Evolutionary conservation across 2,113 vertebrate species (phyloP).

Genomic region (Labeo catla): DNA sequence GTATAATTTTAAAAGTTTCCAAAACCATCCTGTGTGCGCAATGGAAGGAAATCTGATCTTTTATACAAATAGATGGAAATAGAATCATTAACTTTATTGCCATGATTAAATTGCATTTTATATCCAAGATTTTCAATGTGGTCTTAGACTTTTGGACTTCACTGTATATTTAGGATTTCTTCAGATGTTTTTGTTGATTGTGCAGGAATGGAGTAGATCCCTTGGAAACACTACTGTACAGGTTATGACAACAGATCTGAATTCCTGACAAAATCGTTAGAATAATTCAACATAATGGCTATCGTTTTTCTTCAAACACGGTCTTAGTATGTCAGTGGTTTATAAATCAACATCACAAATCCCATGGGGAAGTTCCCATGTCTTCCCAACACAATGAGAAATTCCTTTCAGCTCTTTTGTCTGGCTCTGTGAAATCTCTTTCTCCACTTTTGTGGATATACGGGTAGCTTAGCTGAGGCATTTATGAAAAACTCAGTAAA

Average conservation of each 20-base stretch:
- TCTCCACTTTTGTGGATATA: not conserved
- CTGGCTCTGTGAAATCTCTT: not conserved
- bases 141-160: not conserved
- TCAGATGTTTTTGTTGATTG: not conserved
- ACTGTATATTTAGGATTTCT: not conserved
- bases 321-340: constrained; percentile 3
- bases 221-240: not conserved
- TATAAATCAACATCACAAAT: constrained; percentile 10
- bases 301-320: constrained; percentile 1
- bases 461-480: constrained; percentile 1
- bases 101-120: not conserved
- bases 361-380: constrained; percentile 6
- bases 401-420: constrained; percentile 12
- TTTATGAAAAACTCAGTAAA: constrained; percentile 12
- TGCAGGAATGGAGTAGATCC: constrained; percentile 1
- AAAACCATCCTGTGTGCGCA: not conserved
- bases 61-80: not conserved
- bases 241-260: constrained; percentile 25
- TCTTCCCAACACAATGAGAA: constrained; percentile 13
- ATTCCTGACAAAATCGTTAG: not conserved
- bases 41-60: not conserved
- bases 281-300: not conserved
- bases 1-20: not conserved
- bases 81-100: not conserved
- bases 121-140: not conserved